phyloP scores from a whole-genome alignment of 2,113 vertebrate genomes.

The Tyrannus savana region DNA sequence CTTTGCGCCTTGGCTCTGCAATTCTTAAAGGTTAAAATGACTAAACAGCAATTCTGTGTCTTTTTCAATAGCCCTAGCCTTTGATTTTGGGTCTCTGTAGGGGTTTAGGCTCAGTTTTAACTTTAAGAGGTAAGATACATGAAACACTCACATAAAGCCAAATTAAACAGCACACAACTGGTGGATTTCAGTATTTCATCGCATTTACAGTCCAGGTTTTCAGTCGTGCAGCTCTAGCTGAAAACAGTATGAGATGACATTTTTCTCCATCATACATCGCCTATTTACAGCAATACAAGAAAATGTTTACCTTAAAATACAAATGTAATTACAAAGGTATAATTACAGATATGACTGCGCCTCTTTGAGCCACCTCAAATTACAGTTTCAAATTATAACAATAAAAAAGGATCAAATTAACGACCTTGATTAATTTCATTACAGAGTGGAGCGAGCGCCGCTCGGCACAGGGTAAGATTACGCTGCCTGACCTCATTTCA shows the following conservation, averaged over 20 bases:
- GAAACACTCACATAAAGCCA: not conserved
- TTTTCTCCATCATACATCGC: not conserved
- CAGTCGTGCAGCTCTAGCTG: not conserved
- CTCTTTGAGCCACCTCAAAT: constrained; percentile 38
- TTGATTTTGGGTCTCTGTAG: not conserved
- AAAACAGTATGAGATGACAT: not conserved
- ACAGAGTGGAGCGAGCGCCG: fast-evolving
- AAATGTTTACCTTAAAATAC: constrained; percentile 43
- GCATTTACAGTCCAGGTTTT: not conserved
- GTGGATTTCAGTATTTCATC: not conserved
- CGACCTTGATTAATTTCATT: constrained; percentile 47
- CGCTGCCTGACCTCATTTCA: constrained; percentile 38
- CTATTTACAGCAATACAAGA: constrained; percentile 21
- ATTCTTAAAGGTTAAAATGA: not conserved
- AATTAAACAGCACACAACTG: not conserved
- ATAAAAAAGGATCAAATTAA: constrained; percentile 38
- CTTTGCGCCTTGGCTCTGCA: not conserved
- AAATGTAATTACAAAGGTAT: constrained; percentile 39
- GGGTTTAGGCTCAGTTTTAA: not conserved
- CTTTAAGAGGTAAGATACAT: not conserved
- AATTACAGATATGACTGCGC: constrained; percentile 32
- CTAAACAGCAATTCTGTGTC: not conserved
- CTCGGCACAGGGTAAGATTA: not conserved
- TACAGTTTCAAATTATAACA: constrained; percentile 26
- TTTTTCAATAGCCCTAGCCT: not conserved